Evolutionary conservation across 2,113 vertebrate species (phyloP), one percentile per base, ranked within the genome.

Genomic region (Odocoileus hemionus): DNA sequence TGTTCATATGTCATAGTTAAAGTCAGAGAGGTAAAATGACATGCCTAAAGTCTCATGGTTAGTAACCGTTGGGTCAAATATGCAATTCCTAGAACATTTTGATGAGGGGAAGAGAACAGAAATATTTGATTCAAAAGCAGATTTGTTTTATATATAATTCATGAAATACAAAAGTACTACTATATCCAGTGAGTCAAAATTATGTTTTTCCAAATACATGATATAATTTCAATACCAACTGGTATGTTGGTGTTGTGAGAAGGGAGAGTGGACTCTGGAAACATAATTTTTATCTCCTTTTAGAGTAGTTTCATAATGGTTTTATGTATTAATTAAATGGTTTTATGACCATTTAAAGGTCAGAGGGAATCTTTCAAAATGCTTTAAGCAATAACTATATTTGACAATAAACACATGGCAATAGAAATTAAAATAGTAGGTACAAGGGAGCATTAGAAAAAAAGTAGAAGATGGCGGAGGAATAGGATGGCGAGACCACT

Each of bases 291-390:
- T 28, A 54, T 78, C 19, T n/a, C 25, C 58, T 21, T 78, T 91
- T 30, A 80, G 45, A 87, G 39, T 80, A 80, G 50, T 76, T 95
- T 61, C 47, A 33, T 78, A 67, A 57, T 85, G n/a, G 12, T 87
- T 94, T 96, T 88, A 47, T 79, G 23, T 74, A 52, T 86, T 17
- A 84, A 39, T 47, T 90, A 64, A 64, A 28, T 43, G 28, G n/a
- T 93, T 95, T 95, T 85, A 88, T 74, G 84, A 94, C 15, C 45
- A 47, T 21, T 94, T 79, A 58, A 58, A 93, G 7, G 3, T 90
- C 76, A 94, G 58, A 89, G 55, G 30, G 19, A 89, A 50, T 39
- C 11, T 86, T 96, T 96, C 70, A 91, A 87, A 85, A 84, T 88
- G 26, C 15, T 94, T 96, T 92, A 54, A 94, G 95, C 8, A 93